Base-by-base conservation (phyloP, 2,113 vertebrate genomes). In the Anser cygnoides region DNA sequence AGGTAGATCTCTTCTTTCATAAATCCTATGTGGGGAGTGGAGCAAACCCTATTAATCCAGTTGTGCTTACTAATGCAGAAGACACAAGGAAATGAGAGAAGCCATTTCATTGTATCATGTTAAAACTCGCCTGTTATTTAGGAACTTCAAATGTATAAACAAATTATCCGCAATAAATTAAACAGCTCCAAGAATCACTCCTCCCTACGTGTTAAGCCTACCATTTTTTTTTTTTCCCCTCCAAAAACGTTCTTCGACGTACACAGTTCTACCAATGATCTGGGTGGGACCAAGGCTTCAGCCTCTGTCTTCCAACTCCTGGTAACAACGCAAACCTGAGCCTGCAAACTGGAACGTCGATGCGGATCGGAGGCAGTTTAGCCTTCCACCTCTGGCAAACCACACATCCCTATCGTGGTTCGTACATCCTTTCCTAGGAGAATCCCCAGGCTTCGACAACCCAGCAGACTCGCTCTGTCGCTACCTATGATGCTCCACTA, bases 301-400 rank as follows among this genome's bases (percentile, higher is more conserved):
- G 57, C 5, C 61, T 49, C 54, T 79, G 11, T 7, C 55, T 22
- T 82, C 18, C 41, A 39, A 63, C 13, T 62, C 28, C 31, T 20
- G 33, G 70, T 57, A 59, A 49, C 23, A 87, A 35, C 9, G 0
- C n/a, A 75, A 86, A 78, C 13, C 10, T 6, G 26, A 76, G 31
- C 39, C 39, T 39, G n/a, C 9, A 61, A 44, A n/a, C 6, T 3
- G 8, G 50, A 84, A 58, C 2, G 0, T 1, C 0, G 0, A 15
- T 3, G 54, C 28, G 63, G 26, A 9, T 2, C 8, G 35, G 19
- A 46, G 10, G 5, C 16, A 44, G 10, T 7, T 1, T 6, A 52
- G 39, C 7, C 61, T 37, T 58, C 37, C 13, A n/a, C 31, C 54
- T 72, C 65, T 11, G 11, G 37, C 72, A 93, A 95, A n/a, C 7